Base-by-base conservation (phyloP, 2,888 invertebrate genomes). In the Drosophila mimetica region DNA sequence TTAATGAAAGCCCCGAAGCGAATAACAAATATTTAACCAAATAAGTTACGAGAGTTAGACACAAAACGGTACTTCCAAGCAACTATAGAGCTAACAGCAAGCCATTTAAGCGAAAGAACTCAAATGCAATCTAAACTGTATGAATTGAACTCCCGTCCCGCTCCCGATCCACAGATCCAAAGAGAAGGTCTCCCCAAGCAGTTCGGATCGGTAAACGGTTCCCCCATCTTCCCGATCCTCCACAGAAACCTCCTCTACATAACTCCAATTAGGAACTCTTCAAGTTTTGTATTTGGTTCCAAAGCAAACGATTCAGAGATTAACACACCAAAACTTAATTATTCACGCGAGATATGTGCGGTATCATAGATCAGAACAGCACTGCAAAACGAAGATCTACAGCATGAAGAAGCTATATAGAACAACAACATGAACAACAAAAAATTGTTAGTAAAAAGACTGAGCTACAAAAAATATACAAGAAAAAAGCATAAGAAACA, bases 371-470 rank as follows among this genome's bases (percentile, higher is more conserved):
- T 52, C 42, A 59, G 34, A 42, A 18, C 22, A 20, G 55, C 55
- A 55, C 36, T 30, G 44, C 47, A 36, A 48, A 36, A 41, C 22
- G 25, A 75, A 32, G 37, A 59, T 25, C 60, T 37, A 39, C 57
- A 53, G 67, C 58, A 53, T 58, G 52, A 58, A 47, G 13, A 69
- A 60, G 48, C 54, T 44, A 60, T 30, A 50, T 37, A 55, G 36
- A 71, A 66, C 59, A 39, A 70, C 61, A 67, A 65, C 60, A 66
- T 61, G 48, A 66, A 71, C 50, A 61, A 65, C 74, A 65, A 41
- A 72, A 69, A 84, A 84, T 80, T 78, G 82, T 86, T 86, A 86
- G 85, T 86, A 85, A 85, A 81, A 86, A 86, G 85, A 86, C 85
- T 86, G 85, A 86, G 85, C 85, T 85, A 86, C 82, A 86, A 78